phyloP scores from a whole-genome alignment of 64 coral and sea anemone genomes.

The Stichodactyla mertensii region DNA sequence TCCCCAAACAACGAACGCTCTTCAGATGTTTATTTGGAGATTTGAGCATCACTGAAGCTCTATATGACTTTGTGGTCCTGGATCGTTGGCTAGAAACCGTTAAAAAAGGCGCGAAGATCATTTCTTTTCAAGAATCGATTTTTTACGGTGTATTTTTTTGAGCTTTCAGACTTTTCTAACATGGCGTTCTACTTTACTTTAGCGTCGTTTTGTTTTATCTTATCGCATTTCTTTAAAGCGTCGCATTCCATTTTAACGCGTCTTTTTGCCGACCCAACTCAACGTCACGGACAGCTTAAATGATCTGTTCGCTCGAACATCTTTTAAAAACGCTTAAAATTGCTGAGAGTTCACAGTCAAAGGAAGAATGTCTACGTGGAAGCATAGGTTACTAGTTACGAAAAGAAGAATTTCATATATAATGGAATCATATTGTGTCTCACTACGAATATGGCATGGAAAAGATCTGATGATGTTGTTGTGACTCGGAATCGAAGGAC shows the following conservation, averaged over 20 bases:
- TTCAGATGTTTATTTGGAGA: not conserved
- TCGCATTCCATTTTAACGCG: not conserved
- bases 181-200: not conserved
- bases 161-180: not conserved
- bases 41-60: not conserved
- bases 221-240: not conserved
- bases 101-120: not conserved
- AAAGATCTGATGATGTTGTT: not conserved
- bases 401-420: not conserved
- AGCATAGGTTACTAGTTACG: not conserved
- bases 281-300: not conserved
- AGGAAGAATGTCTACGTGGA: not conserved
- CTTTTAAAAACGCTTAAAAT: not conserved
- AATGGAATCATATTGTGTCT: not conserved
- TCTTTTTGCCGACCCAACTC: not conserved
- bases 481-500: not conserved
- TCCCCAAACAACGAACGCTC: not conserved
- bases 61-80: not conserved
- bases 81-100: not conserved
- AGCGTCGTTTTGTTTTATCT: not conserved
- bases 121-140: not conserved
- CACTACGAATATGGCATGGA: not conserved
- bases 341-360: not conserved
- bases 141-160: not conserved
- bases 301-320: not conserved